Evolutionary conservation across 2,113 vertebrate species (phyloP).

Genomic region (Aix galericulata): DNA sequence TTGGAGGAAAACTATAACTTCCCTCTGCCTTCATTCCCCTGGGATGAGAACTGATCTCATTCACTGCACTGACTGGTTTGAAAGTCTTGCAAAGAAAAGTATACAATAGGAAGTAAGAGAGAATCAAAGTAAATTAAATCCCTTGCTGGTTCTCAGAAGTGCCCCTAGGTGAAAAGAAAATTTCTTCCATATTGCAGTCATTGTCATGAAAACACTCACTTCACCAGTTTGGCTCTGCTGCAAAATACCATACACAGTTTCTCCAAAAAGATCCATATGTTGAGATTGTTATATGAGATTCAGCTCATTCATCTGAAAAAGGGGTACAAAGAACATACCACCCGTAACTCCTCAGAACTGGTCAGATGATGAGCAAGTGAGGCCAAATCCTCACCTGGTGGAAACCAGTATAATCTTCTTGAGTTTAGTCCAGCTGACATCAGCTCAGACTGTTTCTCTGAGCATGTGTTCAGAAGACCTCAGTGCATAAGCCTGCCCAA

Average conservation of each 20-base stretch:
- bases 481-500: not conserved
- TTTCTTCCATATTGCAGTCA: conserved; percentile 54
- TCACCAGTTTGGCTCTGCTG: not conserved
- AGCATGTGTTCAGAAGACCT: not conserved
- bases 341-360: not conserved
- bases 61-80: not conserved
- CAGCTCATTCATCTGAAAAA: not conserved
- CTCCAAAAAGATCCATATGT: conserved; percentile 31
- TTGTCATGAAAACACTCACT: conserved; percentile 8
- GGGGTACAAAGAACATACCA: not conserved
- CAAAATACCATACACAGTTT: conserved; percentile 24
- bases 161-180: conserved; percentile 61
- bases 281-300: not conserved
- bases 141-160: conserved; percentile 25
- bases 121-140: conserved; percentile 55
- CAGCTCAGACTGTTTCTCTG: not conserved
- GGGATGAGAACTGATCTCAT: conserved; percentile 28
- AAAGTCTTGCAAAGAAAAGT: conserved; percentile 10
- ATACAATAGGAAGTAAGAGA: conserved; percentile 29
- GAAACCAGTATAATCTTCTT: not conserved
- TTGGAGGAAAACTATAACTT: conserved; percentile 1
- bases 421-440: not conserved
- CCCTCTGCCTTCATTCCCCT: not conserved
- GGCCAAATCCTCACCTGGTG: not conserved
- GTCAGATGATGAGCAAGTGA: not conserved